Evolutionary conservation across 1,140 invertebrate species (phyloP).

Genomic region (Leucophenga varia): DNA sequence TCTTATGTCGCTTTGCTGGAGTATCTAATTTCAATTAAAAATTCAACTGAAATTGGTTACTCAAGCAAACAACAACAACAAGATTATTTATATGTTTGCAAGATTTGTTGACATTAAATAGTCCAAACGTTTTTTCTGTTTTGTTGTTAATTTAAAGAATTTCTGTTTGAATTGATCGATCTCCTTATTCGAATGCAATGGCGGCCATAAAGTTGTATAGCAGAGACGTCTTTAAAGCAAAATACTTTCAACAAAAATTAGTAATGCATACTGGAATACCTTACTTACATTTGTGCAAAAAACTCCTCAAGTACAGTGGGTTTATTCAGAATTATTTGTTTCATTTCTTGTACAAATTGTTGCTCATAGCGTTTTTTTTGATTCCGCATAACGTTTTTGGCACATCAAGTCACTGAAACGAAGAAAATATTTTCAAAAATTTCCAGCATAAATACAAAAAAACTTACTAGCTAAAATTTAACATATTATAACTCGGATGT

Average conservation of each 20-base stretch:
- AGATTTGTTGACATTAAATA: constrained; percentile 23
- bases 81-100: too few species aligned
- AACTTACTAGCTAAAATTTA: constrained; percentile 22
- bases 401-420: constrained; percentile 27
- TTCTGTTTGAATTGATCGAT: constrained; percentile 15
- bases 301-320: constrained; percentile 15
- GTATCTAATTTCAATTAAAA: too few species aligned
- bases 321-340: constrained; percentile 1
- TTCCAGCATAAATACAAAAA: accelerated
- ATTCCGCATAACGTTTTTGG: constrained; percentile 7
- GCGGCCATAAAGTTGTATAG: constrained; percentile 27
- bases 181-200: constrained; percentile 26
- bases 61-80: too few species aligned
- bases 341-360: constrained; percentile 15
- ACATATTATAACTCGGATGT: constrained; percentile 25
- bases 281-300: constrained; percentile 17
- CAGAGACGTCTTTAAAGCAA: constrained; percentile 20
- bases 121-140: constrained; percentile 17
- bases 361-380: constrained; percentile 12
- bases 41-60: too few species aligned
- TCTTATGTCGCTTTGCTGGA: too few species aligned
- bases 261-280: too few species aligned
- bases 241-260: too few species aligned
- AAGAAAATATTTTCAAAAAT: too few species aligned
- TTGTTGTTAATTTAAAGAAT: constrained; percentile 24